Base-by-base conservation (phyloP, 1,140 invertebrate species). In the Propsilocerus akamusi region DNA sequence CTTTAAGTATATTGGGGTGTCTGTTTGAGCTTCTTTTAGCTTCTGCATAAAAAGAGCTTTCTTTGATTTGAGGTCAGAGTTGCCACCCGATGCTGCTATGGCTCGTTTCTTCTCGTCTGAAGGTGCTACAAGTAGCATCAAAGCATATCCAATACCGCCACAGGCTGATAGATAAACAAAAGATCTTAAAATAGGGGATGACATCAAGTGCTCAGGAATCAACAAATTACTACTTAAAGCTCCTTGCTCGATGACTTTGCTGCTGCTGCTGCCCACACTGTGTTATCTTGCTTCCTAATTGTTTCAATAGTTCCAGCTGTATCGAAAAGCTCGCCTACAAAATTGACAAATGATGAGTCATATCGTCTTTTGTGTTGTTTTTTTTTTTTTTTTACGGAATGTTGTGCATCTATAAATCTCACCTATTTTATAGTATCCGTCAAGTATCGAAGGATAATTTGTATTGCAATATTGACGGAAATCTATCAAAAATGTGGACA, bases 381-480 rank as follows among this genome's bases (percentile, higher is more conserved):
- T 26, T 54, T 53, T 5, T 55, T 30, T 47, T 55, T 49, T 11
- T 50, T 50, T 46, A 34, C 26, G 22, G 49, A 28, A n/a, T 30
- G 58, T 47, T 58, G 58, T 75, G 74, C 77, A 52, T 69, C 60
- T 54, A 58, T 61, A 5, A 65, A 57, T 56, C 77, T 77, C 75
- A 30, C 74, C 75, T n/a, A 75, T 52, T 55, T 64, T 65, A 57
- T 78, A 78, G 57, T 75, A 78, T 14, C 68, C 66, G 55, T 77
- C 72, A 37, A 78, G 58, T n/a, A 73, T 59, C 56, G 66, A 70
- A 26, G 73, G 73, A 58, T 69, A 76, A 52, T 77, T 77, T 46
- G 74, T 68, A 58, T 68, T 60, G 53, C 77, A 70, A 55, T 75
- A 74, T 37, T 68, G 59, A 17, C 76, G 70, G 53, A 75, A 76